Evolutionary conservation across 2,113 vertebrate species (phyloP).

Genomic region (Calyptommatus sinebrachiatus): DNA sequence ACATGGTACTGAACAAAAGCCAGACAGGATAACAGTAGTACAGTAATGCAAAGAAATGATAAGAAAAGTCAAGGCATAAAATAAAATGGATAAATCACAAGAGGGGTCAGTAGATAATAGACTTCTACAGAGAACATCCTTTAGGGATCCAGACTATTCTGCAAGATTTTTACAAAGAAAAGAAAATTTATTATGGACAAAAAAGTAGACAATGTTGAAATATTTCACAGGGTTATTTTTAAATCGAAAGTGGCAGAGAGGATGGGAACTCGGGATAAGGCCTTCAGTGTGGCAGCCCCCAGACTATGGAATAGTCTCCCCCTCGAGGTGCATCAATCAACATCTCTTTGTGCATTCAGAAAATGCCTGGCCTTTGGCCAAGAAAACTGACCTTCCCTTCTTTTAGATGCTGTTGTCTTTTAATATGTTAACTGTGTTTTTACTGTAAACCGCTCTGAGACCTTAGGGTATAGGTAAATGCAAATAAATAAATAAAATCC

Average conservation of each 20-base stretch:
- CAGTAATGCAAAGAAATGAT: not conserved
- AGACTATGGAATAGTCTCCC: no score
- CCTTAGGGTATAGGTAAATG: no score
- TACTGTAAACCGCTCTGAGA: no score
- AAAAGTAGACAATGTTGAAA: not conserved
- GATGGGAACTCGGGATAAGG: no score
- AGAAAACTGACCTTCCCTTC: no score
- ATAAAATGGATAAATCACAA: not conserved
- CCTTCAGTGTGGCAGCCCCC: no score
- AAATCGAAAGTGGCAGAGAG: not conserved
- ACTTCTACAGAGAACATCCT: conserved; percentile 2
- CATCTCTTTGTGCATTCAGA: no score
- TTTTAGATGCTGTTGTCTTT: no score
- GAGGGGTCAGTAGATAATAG: conserved; percentile 13
- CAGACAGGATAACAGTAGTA: not conserved
- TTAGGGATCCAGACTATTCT: not conserved
- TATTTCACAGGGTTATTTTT: not conserved
- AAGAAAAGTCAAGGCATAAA: conserved; percentile 15
- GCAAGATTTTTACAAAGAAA: conserved; percentile 4
- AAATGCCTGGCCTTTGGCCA: no score
- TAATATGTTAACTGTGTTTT: no score
- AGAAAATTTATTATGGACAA: not conserved
- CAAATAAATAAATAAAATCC: no score
- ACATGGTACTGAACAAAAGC: conserved; percentile 17
- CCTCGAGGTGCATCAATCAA: no score